Evolutionary conservation across 1,140 invertebrate genomes (phyloP).

Genomic region (Lasioglossum albipes): DNA sequence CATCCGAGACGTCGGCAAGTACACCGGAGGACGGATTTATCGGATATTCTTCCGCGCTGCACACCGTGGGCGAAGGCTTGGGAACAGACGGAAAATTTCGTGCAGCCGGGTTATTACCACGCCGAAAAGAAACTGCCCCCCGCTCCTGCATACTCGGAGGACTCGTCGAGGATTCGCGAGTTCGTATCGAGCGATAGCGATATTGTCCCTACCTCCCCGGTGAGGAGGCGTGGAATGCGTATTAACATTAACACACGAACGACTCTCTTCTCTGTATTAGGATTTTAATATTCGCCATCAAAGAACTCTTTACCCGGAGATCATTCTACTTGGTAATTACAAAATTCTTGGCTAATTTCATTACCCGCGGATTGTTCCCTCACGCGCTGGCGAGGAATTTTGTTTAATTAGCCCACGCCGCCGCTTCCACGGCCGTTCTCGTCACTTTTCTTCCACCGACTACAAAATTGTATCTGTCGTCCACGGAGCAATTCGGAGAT

Average conservation of each 20-base stretch:
- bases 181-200: background rate
- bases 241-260: background rate
- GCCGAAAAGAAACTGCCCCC: background rate
- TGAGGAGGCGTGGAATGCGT: background rate
- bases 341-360: conserved; percentile 39
- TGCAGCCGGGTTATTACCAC: conserved; percentile 15
- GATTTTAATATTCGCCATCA: conserved; percentile 16
- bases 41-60: conserved; percentile 49
- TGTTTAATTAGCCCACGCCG: conserved; percentile 33
- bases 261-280: background rate
- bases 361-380: conserved; percentile 8
- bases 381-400: conserved; percentile 1
- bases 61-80: background rate
- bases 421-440: background rate
- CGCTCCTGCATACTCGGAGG: no score
- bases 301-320: conserved; percentile 8
- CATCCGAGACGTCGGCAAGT: conserved; percentile 57
- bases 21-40: conserved; percentile 52
- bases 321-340: conserved; percentile 20
- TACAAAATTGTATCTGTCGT: background rate
- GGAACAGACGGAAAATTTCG: conserved; percentile 25
- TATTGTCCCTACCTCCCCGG: no score
- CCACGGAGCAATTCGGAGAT: background rate
- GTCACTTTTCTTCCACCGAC: background rate
- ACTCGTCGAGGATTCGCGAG: background rate